Percentiles rank a stretch among this genome's conserved stretches.
Evolutionary conservation across 2,113 vertebrate genomes (phyloP).

Genomic region (Gavialis gangeticus): DNA sequence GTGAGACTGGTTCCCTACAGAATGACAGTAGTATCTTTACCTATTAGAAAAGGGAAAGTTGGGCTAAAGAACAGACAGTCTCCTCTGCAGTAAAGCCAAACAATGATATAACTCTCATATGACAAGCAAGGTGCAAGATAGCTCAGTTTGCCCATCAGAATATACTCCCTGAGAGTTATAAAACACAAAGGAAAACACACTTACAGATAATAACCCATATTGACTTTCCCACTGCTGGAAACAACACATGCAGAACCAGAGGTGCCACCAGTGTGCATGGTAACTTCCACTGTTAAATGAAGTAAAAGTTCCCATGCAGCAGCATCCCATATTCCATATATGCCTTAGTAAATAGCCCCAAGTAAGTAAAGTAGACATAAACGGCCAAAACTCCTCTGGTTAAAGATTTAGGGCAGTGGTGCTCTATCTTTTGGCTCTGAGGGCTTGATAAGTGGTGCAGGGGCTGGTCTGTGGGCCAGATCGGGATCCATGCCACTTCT

Average conservation of each 20-base stretch:
- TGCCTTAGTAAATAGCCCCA: neutral
- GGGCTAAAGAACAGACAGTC: neutral
- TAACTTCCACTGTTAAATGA: neutral
- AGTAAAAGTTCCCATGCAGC: neutral
- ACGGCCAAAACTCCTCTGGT: neutral
- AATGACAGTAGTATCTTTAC: neutral
- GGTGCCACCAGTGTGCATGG: neutral
- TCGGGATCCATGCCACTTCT: too few species aligned
- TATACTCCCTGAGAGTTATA: neutral
- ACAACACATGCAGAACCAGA: neutral
- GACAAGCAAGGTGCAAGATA: neutral
- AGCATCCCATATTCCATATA: neutral
- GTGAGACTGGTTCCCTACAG: neutral
- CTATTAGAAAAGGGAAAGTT: slow-evolving; percentile 26
- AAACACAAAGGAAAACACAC: neutral
- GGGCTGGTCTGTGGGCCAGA: too few species aligned
- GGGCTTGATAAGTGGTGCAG: too few species aligned
- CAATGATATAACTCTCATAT: neutral
- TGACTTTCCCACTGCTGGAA: neutral
- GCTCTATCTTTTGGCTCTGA: too few species aligned
- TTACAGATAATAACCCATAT: neutral
- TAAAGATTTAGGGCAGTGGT: neutral
- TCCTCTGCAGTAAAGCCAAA: neutral
- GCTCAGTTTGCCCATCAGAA: neutral
- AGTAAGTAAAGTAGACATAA: neutral